Evolutionary conservation across 2,888 invertebrate species (phyloP), one percentile per base, ranked within the genome.

Genomic region (Pherbina coryleti): DNA sequence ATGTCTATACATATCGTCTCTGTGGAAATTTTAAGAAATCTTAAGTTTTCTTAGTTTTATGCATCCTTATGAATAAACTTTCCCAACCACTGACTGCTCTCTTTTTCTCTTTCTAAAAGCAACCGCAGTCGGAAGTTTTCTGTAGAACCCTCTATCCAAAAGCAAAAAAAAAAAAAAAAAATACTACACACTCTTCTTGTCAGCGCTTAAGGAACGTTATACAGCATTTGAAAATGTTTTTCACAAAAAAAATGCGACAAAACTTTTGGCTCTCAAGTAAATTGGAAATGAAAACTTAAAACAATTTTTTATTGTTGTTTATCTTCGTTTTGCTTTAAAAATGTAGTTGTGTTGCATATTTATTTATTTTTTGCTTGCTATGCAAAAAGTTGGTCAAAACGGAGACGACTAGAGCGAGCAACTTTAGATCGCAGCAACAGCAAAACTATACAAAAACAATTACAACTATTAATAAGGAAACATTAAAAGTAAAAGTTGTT

Each of bases 401-500:
- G 55, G 31, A 37, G 34, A n/a, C 34, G 34, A 31, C 37, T 55
- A 71, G 17, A 69, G 57, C 55, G 79, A 80, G 74, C 79, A 77
- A 67, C 44, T 22, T 14, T 31, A 62, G 31, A 62, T 17, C 25
- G 28, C 17, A 28, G 31, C 62, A 31, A 34, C 77, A 80, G 82
- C 79, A 82, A 37, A 49, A 82, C 81, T 79, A 82, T 67, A 34
- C 34, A 60, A 25, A 66, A 77, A 85, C 85, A 85, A 86, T 86
- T 85, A 86, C 85, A 82, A 83, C 82, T 85, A 86, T 86, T 85
- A 86, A 85, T 86, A 85, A 86, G 83, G 85, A 84, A 86, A 85
- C 85, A 86, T 86, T 85, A 86, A 85, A 84, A 85, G 84, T 82
- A 85, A 86, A 86, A 86, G 83, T 86, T 86, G 31, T 75, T 53